Percentiles rank a stretch among this genome's conserved stretches.
Conservation (phyloP, 2,888 invertebrate genomes). For the Cactoblastis cactorum region DNA sequence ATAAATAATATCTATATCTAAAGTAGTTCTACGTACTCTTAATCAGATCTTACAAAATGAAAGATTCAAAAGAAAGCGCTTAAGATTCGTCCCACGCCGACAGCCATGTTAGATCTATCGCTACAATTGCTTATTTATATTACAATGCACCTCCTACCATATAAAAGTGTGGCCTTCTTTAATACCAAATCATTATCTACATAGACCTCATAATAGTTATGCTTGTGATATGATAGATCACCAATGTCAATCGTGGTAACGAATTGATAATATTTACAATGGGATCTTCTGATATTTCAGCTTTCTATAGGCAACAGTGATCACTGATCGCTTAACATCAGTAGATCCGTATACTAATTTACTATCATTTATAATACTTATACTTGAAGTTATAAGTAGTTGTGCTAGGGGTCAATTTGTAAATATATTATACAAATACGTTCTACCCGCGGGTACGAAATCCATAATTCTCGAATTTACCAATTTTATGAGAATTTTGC, state of each 20-base stretch:
- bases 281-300: no score
- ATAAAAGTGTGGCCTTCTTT: constrained; percentile 3
- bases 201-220: background rate
- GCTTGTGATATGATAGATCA: background rate
- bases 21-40: background rate
- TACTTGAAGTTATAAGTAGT: no score
- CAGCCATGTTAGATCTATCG: background rate
- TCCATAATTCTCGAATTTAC: no score
- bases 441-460: no score
- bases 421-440: no score
- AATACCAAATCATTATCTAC: constrained; percentile 1
- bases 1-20: no score
- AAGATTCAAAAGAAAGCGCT: background rate
- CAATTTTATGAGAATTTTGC: no score
- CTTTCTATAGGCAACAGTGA: no score
- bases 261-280: background rate
- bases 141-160: constrained; percentile 12
- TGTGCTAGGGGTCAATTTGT: no score
- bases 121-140: constrained; percentile 21
- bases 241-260: background rate
- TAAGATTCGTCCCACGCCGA: constrained; percentile 8
- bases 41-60: background rate
- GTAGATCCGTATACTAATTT: no score
- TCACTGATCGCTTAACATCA: no score
- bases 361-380: no score